Percentiles rank a stretch among this genome's conserved stretches.
Evolutionary conservation across 1,140 invertebrate species (phyloP).

Genomic region (Ooceraea biroi): DNA sequence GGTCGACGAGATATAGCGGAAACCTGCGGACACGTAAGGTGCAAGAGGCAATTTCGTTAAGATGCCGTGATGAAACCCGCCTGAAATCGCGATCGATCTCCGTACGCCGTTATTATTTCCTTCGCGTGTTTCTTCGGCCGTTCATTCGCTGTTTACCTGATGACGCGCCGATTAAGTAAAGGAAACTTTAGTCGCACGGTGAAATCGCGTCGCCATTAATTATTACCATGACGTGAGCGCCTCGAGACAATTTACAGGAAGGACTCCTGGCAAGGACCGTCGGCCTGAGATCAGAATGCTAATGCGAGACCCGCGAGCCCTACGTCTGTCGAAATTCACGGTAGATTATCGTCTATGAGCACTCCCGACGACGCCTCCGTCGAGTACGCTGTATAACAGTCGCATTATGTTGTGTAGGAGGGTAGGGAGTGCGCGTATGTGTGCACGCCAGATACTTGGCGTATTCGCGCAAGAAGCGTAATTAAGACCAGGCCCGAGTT

Average conservation of each 20-base stretch:
- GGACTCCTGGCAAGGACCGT: constrained; percentile 46
- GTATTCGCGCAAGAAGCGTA: constrained; percentile 75
- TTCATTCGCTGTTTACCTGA: neutral
- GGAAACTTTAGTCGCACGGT: constrained; percentile 30
- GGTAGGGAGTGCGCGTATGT: neutral
- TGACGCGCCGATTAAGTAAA: neutral
- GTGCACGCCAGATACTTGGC: constrained; percentile 46
- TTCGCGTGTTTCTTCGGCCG: too few relatives aligned
- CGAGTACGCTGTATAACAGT: constrained; percentile 69
- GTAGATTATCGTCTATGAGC: constrained; percentile 63
- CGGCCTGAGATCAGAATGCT: constrained; percentile 39
- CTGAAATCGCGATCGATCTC: constrained; percentile 8
- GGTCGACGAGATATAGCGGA: neutral
- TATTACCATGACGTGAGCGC: constrained; percentile 53
- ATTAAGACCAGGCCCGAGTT: constrained; percentile 74
- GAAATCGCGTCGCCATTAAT: constrained; percentile 67
- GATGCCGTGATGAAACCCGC: neutral
- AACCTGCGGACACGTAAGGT: neutral
- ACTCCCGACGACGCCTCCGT: constrained; percentile 45
- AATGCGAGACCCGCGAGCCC: constrained; percentile 52
- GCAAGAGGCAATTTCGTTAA: neutral
- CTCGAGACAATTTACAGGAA: constrained; percentile 36
- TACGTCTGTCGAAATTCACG: constrained; percentile 55
- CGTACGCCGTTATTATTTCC: neutral
- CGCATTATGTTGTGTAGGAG: constrained; percentile 68